Percentiles rank a stretch among this genome's conserved stretches.
Evolutionary conservation across 2,797 vertebrate species (phyloP).

Genomic region (Coendou prehensilis): DNA sequence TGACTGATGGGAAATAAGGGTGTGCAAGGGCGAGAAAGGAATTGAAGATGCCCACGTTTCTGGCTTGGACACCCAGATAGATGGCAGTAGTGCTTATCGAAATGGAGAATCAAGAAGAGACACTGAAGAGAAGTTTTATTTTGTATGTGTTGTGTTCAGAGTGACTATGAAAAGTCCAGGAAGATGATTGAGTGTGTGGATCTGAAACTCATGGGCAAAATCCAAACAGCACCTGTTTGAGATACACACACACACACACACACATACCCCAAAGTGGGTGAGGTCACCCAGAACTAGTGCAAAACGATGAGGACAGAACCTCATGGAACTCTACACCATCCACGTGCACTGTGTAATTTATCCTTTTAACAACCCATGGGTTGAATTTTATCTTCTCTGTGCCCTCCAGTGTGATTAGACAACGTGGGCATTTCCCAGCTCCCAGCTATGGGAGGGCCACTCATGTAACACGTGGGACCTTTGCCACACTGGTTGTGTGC

Average conservation of each 20-base stretch:
- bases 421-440: neutral
- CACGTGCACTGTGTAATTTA: neutral
- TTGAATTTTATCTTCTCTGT: conserved; percentile 37
- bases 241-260: neutral
- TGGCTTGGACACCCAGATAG: neutral
- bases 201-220: neutral
- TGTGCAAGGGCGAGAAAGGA: neutral
- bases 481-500: neutral
- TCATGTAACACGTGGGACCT: neutral
- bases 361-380: neutral
- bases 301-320: neutral
- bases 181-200: neutral
- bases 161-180: neutral
- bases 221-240: neutral
- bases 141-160: neutral
- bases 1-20: neutral
- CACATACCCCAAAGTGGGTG: neutral
- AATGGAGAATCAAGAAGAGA: neutral
- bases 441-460: neutral
- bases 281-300: neutral
- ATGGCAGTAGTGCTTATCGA: neutral
- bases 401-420: neutral
- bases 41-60: neutral
- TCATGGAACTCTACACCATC: neutral
- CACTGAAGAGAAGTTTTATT: neutral